Conservation (phyloP, 2,888 invertebrate species). For the Amblyjoppa fuscipennis region DNA sequence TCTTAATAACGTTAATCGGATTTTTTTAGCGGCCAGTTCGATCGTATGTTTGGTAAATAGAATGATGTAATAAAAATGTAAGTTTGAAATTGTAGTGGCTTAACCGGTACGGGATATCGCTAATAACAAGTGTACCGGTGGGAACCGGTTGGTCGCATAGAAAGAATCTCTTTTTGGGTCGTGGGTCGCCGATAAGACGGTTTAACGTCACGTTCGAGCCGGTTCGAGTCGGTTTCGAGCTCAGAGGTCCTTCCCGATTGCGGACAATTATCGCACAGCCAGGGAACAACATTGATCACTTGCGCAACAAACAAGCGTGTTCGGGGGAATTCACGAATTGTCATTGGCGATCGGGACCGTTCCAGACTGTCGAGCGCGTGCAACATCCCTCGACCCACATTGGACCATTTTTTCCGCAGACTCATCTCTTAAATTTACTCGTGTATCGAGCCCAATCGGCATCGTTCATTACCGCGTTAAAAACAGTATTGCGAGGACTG, state of each 20-base stretch:
- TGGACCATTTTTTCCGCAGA: slow-evolving; percentile 20
- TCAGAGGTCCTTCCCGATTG: slow-evolving; percentile 44
- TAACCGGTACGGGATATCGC: slow-evolving; percentile 9
- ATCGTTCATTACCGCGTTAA: neutral
- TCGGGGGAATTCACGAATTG: neutral
- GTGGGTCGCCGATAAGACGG: slow-evolving; percentile 63
- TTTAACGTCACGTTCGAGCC: slow-evolving; percentile 58
- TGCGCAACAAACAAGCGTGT: slow-evolving; percentile 52
- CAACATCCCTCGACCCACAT: neutral
- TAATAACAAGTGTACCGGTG: slow-evolving; percentile 39
- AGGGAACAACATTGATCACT: slow-evolving; percentile 31
- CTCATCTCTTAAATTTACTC: neutral
- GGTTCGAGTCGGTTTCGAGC: slow-evolving; percentile 63
- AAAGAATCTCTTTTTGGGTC: slow-evolving; percentile 46
- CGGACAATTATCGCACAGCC: slow-evolving; percentile 1
- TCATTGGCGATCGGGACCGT: slow-evolving; percentile 24
- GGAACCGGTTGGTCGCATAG: slow-evolving; percentile 38
- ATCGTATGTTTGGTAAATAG: too few species aligned
- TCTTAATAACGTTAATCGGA: too few species aligned
- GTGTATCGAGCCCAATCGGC: neutral
- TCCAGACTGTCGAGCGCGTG: slow-evolving; percentile 21
- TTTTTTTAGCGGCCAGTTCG: too few species aligned
- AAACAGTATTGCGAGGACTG: neutral
- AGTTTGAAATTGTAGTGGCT: neutral
- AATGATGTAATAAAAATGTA: neutral